These are phyloP conservation scores for Mylabris phalerata DNA, from an alignment of 1,140 invertebrate species.

Conservation along the genomic window DNA sequence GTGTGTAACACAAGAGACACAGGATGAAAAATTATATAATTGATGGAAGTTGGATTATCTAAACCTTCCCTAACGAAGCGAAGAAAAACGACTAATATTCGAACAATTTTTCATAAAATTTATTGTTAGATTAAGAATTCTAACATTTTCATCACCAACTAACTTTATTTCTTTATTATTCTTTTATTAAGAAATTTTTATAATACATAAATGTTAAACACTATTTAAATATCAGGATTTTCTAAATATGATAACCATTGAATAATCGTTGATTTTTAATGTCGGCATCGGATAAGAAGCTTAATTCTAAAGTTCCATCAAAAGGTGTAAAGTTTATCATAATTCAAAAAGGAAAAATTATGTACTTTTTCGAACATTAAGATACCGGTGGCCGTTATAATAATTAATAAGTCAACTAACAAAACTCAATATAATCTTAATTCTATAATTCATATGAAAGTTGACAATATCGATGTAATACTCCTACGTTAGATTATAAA, in stretches of 20 bases:
- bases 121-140: too few relatives aligned
- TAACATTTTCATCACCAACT: too few relatives aligned
- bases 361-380: neutral
- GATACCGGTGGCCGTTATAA: neutral
- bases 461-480: neutral
- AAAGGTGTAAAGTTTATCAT: constrained; percentile 22
- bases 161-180: too few relatives aligned
- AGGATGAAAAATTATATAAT: too few relatives aligned
- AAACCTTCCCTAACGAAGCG: too few relatives aligned
- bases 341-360: neutral
- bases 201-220: too few relatives aligned
- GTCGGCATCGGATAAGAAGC: constrained; percentile 16
- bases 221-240: too few relatives aligned
- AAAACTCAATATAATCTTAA: neutral
- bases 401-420: neutral
- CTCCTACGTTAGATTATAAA: neutral
- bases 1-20: too few relatives aligned
- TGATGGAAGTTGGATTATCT: too few relatives aligned
- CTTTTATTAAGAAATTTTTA: too few relatives aligned
- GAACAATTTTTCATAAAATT: too few relatives aligned
- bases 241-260: neutral
- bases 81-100: too few relatives aligned
- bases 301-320: constrained; percentile 16
- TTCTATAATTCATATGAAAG: neutral
- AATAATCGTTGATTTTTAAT: constrained; percentile 8